These are phyloP conservation scores for Nyctalus aviator DNA, from an alignment of 2,797 vertebrate species.

Conservation along the genomic window DNA sequence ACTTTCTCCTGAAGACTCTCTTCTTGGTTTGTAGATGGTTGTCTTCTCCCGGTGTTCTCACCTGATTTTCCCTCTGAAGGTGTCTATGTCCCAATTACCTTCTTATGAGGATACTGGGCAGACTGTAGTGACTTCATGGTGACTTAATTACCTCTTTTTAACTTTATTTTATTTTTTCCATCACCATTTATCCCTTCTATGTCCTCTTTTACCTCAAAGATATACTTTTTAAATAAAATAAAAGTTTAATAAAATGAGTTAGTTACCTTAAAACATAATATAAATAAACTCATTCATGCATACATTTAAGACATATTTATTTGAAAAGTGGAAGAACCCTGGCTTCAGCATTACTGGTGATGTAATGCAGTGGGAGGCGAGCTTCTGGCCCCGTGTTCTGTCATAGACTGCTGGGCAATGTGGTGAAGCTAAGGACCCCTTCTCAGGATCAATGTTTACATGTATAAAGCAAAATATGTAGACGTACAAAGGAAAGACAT, in stretches of 20 bases:
- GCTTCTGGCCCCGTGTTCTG: background rate
- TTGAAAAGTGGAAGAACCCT: background rate
- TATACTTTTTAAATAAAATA: background rate
- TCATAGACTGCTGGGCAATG: background rate
- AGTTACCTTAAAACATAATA: background rate
- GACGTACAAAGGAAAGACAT: background rate
- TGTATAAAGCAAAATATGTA: background rate
- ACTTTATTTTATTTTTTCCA: background rate
- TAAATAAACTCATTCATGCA: background rate
- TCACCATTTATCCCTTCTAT: background rate
- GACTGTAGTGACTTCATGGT: background rate
- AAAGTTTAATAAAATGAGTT: constrained; percentile 7
- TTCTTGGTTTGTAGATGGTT: background rate
- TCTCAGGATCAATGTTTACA: background rate
- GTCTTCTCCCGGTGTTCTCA: background rate
- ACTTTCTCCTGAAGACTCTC: background rate
- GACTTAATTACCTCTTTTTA: background rate
- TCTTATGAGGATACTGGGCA: background rate
- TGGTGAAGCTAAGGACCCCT: rapidly evolving
- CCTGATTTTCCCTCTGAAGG: background rate
- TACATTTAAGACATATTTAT: background rate
- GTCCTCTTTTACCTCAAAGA: background rate
- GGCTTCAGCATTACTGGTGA: background rate
- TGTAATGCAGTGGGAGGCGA: rapidly evolving
- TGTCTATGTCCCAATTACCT: background rate